A percentile compares a stretch with the other conserved stretches of the same genome.
These are phyloP conservation scores for Leptodactylus fuscus DNA, from an alignment of 2,113 vertebrate genomes.

Conservation along the genomic window DNA sequence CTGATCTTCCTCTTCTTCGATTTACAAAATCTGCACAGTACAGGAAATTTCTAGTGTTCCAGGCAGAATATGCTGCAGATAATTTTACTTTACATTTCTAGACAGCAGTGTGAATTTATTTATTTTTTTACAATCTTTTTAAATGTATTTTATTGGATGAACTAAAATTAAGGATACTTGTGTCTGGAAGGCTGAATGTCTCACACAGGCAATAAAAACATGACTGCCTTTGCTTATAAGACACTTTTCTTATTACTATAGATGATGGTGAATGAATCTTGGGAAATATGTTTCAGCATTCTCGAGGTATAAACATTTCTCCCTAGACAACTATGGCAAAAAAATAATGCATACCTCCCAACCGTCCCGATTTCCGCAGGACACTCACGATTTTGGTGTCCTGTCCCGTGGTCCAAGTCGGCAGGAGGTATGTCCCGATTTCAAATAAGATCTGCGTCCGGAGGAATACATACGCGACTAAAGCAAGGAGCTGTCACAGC, in stretches of 20 bases:
- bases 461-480: too few relatives aligned
- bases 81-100: conserved; percentile 4
- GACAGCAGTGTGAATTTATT: conserved; percentile 10
- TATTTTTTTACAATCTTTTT: neutral
- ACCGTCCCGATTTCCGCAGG: too few relatives aligned
- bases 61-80: neutral
- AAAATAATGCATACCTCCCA: too few relatives aligned
- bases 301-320: neutral
- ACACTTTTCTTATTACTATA: conserved; percentile 42
- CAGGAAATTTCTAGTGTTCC: conserved; percentile 2
- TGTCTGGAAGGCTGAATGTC: neutral
- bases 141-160: conserved; percentile 15
- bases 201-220: neutral
- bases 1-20: neutral
- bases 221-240: conserved; percentile 6
- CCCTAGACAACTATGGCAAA: conserved; percentile 19
- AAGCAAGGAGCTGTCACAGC: too few relatives aligned
- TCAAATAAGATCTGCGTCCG: too few relatives aligned
- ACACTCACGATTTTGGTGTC: too few relatives aligned
- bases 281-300: conserved; percentile 26
- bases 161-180: conserved; percentile 25
- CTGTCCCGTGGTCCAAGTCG: too few relatives aligned
- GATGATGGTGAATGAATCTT: conserved; percentile 6
- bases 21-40: neutral
- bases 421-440: too few relatives aligned